Evolutionary conservation across 2,888 invertebrate genomes (phyloP).

Genomic region (Andrena praecox): DNA sequence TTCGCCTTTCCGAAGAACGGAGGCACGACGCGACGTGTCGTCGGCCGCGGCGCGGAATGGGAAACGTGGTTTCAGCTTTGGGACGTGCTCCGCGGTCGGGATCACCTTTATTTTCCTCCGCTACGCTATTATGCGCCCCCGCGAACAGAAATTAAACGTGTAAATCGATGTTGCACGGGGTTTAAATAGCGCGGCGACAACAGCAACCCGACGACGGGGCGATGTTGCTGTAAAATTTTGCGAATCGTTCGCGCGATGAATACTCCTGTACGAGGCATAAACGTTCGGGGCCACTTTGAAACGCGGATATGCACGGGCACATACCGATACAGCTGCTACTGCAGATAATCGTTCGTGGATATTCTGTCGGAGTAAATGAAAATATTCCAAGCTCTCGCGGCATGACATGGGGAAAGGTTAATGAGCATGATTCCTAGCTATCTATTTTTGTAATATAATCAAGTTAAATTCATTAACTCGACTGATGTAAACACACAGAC

Average conservation of each 20-base stretch:
- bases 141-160: conserved; percentile 43
- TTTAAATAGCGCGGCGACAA: conserved; percentile 26
- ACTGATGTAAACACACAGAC: too few species aligned
- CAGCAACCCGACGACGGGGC: neutral
- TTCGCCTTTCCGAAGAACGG: conserved; percentile 61
- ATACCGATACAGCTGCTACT: neutral
- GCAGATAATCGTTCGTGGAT: neutral
- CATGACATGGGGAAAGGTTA: too few species aligned
- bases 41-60: conserved; percentile 46
- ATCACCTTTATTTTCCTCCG: conserved; percentile 79
- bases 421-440: too few species aligned
- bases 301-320: neutral
- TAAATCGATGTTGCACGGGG: conserved; percentile 41
- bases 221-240: conserved; percentile 7
- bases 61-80: conserved; percentile 72
- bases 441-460: too few species aligned
- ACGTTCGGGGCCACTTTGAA: neutral
- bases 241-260: conserved; percentile 14
- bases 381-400: too few species aligned
- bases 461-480: too few species aligned
- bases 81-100: conserved; percentile 77
- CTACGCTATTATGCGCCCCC: conserved; percentile 77
- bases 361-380: neutral
- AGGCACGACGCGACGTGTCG: conserved; percentile 74
- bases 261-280: neutral